Evolutionary conservation across 2,888 invertebrate genomes (phyloP), one percentile per base, ranked within the genome.

Genomic region (Flabesymbios commensalis): DNA sequence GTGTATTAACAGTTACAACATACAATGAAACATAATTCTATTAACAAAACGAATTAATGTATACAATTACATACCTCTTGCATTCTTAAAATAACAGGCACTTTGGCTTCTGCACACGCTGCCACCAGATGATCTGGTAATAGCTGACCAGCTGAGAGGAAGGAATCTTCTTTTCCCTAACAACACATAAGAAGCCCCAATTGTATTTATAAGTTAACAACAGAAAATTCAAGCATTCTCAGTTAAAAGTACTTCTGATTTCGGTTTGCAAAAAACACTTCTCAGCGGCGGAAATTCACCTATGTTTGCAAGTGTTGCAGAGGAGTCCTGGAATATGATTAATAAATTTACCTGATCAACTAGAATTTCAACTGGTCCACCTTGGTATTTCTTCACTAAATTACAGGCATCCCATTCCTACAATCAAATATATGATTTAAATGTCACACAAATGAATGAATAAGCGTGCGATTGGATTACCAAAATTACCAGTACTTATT

Each of bases 321-420:
- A n/a, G n/a, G n/a, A n/a, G n/a, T n/a, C n/a, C n/a, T n/a, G n/a
- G n/a, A n/a, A n/a, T n/a, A n/a, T n/a, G n/a, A n/a, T n/a, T n/a
- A n/a, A n/a, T n/a, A n/a, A n/a, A 49, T 66, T 72, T 83, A 91
- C 93, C 88, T 94, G 94, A 84, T 98, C 96, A 69, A 99, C 87
- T 10, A 96, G 86, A 58, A 99, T 86, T 57, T 91, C 88, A 14
- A 94, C 84, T 19, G 90, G 89, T 4, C 91, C 91, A 41, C 95
- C 95, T 63, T 88, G 87, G 79, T 97, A 98, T 52, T 86, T 87
- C 77, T 89, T 88, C 1, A 90, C 89, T 48, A 99, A 83, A 73
- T 89, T 88, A 36, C 91, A 90, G 0, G 97, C 91, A 86, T 99
- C 98, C 89, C 94, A 97, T 57, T 90, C 87, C 70, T 77, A 67